These are phyloP conservation scores for Erpornis zantholeuca DNA, from an alignment of 2,113 vertebrate species.

Conservation along the genomic window DNA sequence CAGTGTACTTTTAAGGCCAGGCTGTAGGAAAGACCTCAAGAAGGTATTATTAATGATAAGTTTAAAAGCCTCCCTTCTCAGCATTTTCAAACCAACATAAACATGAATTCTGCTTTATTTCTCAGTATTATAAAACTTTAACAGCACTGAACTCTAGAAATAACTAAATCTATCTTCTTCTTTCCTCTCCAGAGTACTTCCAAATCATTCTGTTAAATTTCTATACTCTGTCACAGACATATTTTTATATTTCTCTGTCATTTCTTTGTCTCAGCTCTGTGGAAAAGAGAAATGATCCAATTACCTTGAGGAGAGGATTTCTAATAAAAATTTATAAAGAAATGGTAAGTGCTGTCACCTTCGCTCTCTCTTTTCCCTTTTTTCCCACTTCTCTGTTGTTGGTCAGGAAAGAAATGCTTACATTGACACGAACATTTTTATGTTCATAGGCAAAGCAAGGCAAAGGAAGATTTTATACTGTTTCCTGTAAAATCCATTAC, in stretches of 20 bases:
- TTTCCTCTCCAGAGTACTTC: neutral
- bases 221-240: neutral
- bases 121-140: neutral
- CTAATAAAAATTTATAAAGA: neutral
- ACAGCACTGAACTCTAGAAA: neutral
- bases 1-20: neutral
- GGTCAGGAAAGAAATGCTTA: neutral
- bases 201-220: neutral
- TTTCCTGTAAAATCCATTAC: neutral
- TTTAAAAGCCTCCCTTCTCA: neutral
- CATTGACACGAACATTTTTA: neutral
- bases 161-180: neutral
- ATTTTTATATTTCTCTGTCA: constrained; percentile 6
- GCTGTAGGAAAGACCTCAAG: neutral
- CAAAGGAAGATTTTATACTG: neutral
- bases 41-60: neutral
- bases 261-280: neutral
- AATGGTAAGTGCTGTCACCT: neutral
- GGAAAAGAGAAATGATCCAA: neutral
- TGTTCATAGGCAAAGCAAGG: neutral
- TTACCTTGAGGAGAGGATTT: neutral
- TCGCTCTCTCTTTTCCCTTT: neutral
- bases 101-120: neutral
- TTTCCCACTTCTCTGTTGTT: neutral
- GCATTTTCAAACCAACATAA: neutral